Evolutionary conservation across 2,888 invertebrate species (phyloP).

Genomic region (Melitaea athalia): DNA sequence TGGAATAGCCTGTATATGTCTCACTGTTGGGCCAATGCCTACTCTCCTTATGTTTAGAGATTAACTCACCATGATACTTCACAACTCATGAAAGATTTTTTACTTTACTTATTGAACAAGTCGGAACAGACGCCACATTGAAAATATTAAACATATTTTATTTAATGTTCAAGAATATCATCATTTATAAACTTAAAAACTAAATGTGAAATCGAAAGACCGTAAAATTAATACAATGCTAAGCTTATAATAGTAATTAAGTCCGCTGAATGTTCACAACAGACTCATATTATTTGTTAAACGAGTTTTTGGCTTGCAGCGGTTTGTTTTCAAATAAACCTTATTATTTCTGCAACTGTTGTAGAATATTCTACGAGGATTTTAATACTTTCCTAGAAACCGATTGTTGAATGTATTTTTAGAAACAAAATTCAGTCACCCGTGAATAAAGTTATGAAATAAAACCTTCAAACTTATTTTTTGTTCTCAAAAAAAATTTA

Average conservation of each 20-base stretch:
- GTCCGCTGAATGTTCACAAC: slow-evolving; percentile 14
- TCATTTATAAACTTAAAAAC: neutral
- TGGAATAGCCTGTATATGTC: too few relatives aligned
- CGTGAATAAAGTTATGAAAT: neutral
- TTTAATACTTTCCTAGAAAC: neutral
- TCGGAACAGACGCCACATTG: too few relatives aligned
- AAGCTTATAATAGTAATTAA: slow-evolving; percentile 8
- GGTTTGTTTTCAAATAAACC: slow-evolving; percentile 22
- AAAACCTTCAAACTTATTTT: too few relatives aligned
- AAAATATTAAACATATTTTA: too few relatives aligned
- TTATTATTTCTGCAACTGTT: slow-evolving; percentile 12
- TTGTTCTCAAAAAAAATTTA: neutral
- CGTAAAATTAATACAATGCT: slow-evolving; percentile 3
- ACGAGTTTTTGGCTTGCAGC: slow-evolving; percentile 13
- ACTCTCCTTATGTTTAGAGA: too few relatives aligned
- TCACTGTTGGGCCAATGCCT: too few relatives aligned
- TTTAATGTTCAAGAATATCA: neutral
- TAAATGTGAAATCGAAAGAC: neutral
- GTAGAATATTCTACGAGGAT: slow-evolving; percentile 14
- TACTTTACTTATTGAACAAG: too few relatives aligned
- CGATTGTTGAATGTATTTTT: neutral
- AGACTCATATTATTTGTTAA: slow-evolving; percentile 20
- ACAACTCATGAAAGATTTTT: too few relatives aligned
- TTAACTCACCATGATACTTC: too few relatives aligned
- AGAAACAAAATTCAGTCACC: neutral